phyloP scores from a whole-genome alignment of 2,113 vertebrate genomes.

The Ictidomys tridecemlineatus region DNA sequence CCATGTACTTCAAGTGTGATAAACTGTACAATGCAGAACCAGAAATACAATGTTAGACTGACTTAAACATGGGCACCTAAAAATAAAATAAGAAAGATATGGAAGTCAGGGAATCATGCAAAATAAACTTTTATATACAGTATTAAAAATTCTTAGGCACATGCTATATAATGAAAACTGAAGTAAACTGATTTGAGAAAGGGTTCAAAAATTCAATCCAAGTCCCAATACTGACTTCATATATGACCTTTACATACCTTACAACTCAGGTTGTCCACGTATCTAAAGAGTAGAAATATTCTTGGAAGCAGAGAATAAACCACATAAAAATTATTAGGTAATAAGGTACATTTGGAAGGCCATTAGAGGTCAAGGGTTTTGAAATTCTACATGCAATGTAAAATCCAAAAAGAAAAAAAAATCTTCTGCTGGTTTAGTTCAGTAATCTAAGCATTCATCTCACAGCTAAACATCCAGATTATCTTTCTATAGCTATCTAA shows the following conservation, averaged over 20 bases:
- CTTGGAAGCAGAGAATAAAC: slow-evolving; percentile 34
- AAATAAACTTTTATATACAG: background rate
- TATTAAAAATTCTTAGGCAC: background rate
- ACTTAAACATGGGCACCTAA: background rate
- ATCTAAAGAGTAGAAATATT: background rate
- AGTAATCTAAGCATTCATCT: slow-evolving; percentile 49
- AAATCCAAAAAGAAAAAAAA: slow-evolving; percentile 33
- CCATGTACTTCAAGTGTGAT: background rate
- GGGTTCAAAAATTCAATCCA: background rate
- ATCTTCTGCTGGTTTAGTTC: slow-evolving; percentile 5
- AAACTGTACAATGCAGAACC: background rate
- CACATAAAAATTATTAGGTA: background rate
- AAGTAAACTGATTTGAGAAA: slow-evolving; percentile 31
- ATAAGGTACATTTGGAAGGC: background rate
- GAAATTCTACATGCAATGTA: slow-evolving; percentile 40
- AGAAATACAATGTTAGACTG: background rate
- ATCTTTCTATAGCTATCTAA: slow-evolving; percentile 47
- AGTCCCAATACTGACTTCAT: background rate
- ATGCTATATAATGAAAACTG: background rate
- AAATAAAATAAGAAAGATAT: background rate
- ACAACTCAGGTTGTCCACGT: background rate
- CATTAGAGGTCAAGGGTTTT: slow-evolving; percentile 29
- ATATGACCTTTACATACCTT: background rate
- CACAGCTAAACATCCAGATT: slow-evolving; percentile 51
- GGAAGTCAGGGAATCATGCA: background rate